phyloP scores from a whole-genome alignment of 2,888 invertebrate genomes.

The Busseola fusca region DNA sequence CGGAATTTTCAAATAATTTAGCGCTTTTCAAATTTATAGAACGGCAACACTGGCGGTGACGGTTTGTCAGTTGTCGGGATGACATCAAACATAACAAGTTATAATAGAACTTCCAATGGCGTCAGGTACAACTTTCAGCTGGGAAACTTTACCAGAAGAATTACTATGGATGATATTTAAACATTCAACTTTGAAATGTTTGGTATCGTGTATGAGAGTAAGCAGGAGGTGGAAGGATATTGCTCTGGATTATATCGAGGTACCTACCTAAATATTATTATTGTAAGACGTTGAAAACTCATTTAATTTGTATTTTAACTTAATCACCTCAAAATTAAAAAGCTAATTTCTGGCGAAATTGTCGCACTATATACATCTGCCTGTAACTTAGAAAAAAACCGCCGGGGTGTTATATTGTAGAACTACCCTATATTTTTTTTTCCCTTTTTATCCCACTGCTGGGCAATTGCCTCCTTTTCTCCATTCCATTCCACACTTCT shows the following conservation, averaged over 20 bases:
- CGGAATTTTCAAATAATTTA: no score
- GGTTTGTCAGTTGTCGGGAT: no score
- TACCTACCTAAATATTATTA: constrained; percentile 50
- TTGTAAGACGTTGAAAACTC: neutral
- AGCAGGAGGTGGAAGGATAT: constrained; percentile 69
- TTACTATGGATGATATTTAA: constrained; percentile 67
- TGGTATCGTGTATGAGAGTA: constrained; percentile 69
- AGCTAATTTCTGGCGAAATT: no score
- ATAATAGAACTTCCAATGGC: constrained; percentile 5
- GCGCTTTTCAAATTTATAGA: no score
- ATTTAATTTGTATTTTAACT: neutral
- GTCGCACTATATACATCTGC: no score
- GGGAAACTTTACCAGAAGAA: constrained; percentile 69
- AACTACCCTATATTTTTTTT: neutral
- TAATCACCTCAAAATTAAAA: neutral
- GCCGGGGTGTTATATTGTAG: neutral
- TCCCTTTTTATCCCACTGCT: no score
- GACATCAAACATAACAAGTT: no score
- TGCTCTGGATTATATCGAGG: constrained; percentile 66
- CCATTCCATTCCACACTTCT: no score
- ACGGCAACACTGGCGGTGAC: no score
- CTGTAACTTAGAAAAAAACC: no score
- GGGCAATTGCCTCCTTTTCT: no score
- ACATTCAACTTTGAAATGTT: constrained; percentile 60
- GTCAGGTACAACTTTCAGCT: constrained; percentile 32